Evolutionary conservation across 2,113 vertebrate species (phyloP).

Genomic region (Ptyas mucosa): DNA sequence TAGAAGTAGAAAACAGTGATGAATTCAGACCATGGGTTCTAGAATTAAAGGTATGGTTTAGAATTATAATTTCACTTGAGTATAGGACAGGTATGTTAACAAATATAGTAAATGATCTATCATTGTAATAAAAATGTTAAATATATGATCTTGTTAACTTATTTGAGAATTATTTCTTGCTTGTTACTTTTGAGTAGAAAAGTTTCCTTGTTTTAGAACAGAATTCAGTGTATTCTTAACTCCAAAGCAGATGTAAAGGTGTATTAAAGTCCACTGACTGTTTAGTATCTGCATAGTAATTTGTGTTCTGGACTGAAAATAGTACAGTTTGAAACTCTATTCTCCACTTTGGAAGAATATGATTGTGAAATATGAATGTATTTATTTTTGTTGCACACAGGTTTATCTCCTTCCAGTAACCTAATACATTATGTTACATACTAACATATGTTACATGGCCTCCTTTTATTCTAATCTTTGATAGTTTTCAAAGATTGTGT

Average conservation of each 20-base stretch:
- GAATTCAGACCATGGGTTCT: slow-evolving; percentile 88
- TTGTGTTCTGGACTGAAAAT: not conserved
- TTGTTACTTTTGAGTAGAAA: not conserved
- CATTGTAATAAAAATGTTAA: not conserved
- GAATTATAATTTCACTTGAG: not conserved
- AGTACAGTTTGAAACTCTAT: not conserved
- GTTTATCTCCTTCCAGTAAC: not conserved
- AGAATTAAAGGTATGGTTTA: slow-evolving; percentile 78
- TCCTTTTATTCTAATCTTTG: not conserved
- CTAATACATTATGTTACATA: not conserved
- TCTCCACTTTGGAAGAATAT: not conserved
- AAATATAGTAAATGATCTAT: not conserved
- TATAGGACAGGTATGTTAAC: not conserved
- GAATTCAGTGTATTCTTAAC: not conserved
- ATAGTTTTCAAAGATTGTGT: not conserved
- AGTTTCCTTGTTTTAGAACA: not conserved
- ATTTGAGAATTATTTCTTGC: not conserved
- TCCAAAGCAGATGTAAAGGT: not conserved
- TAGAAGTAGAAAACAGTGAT: slow-evolving; percentile 87
- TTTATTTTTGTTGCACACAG: not conserved
- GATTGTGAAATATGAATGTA: not conserved
- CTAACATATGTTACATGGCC: not conserved
- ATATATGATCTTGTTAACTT: not conserved
- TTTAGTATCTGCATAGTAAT: not conserved
- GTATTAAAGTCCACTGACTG: not conserved